Base-by-base conservation (phyloP, 2,888 invertebrate genomes). In the Drosophila kokeensis region DNA sequence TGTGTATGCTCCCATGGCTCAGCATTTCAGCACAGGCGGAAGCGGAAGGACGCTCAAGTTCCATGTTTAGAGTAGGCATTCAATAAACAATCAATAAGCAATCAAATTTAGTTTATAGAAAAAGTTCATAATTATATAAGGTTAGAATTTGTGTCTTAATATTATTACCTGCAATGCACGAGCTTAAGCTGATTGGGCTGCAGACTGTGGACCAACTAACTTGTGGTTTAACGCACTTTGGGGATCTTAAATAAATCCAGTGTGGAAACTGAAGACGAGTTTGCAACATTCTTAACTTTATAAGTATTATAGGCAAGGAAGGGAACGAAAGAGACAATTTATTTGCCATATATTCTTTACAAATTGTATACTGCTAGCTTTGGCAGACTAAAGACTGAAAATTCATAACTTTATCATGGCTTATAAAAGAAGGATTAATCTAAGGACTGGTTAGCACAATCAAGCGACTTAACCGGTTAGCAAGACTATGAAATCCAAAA, bases 51-150 rank as follows among this genome's bases (percentile, higher is more conserved):
- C 36, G 50, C 50, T 58, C n/a, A 58, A 53, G 63, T 63, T 73
- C 34, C 58, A 66, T 69, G 58, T 63, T 65, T 50, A 30, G 50
- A 32, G 45, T 6, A 36, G 61, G 49, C 58, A 54, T 75, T 75
- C 52, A 53, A 69, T 49, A 79, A 76, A 64, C 73, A 58, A 61
- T 61, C 61, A 61, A 59, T 61, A 74, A 61, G 59, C 80, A 76
- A 77, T 77, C 55, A 45, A 71, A 77, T 81, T 71, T 66, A 57
- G 38, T 66, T 60, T 61, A 57, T 62, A 58, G 34, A 53, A 57
- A 69, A 69, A 64, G 53, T 76, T 76, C 4, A 45, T 69, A 76
- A 69, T 53, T 54, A 50, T 24, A 76, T 69, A 15, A 79, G 27
- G 18, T 4, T 32, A 11, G 11, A 18, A 71, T 50, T 71, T 70